Base-by-base conservation (phyloP, 2,113 vertebrate species). In the Tetrao urogallus region DNA sequence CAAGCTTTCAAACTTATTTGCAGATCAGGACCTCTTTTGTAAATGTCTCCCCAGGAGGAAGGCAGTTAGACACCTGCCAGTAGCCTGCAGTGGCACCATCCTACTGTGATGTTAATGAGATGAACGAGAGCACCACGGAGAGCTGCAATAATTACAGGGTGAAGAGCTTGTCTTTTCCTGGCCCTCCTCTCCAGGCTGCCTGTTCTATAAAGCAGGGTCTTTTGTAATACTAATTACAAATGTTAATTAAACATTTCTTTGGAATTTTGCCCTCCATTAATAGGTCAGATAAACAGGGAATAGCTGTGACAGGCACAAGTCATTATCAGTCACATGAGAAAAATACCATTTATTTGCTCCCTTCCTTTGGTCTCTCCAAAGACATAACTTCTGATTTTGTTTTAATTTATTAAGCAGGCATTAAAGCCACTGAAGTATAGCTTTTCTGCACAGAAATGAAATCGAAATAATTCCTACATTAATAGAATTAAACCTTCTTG, bases 191-290 rank as follows among this genome's bases (percentile, higher is more conserved):
- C 94, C 73, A 61, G 75, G 93, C 58, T 95, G 94, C 91, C 89
- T 95, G 89, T 79, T 93, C 86, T 92, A 91, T 95, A 96, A 96
- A 92, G 86, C 95, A 96, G 90, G 82, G 88, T 96, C 81, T 96
- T 97, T 97, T 97, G 88, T 97, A 97, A 96, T 88, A 96, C 91
- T 96, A 97, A 97, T 97, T 97, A 94, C 94, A 96, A 95, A 96
- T 96, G 96, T 96, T 98, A 98, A 98, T 98, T 98, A 98, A 97
- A 97, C 95, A 97, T 97, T 97, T 98, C 94, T 97, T 97, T 96
- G 95, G 93, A 95, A 97, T 97, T 93, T 92, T 97, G 89, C 88
- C 95, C 96, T 98, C 97, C 84, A 91, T 95, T 97, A 97, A 96
- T 85, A 96, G 96, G 96, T 98, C 97, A 97, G 72, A 94, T 95